Percentiles rank a stretch among this genome's conserved stretches.
These are phyloP conservation scores for Chloromyia formosa DNA, from an alignment of 2,888 invertebrate species.

Conservation along the genomic window DNA sequence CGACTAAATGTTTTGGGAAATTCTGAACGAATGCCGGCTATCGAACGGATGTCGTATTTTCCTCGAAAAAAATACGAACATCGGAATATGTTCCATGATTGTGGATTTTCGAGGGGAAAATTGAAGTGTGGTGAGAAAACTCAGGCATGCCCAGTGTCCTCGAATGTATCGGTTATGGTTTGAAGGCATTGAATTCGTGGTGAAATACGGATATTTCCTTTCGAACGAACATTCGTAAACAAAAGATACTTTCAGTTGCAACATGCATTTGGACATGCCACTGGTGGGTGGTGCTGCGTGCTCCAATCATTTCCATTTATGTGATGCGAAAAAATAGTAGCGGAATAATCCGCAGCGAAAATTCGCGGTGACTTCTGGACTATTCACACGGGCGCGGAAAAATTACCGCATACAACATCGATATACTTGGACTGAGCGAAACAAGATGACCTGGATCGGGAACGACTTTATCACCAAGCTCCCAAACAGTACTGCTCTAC, in stretches of 20 bases:
- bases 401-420: no score
- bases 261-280: background rate
- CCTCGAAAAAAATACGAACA: background rate
- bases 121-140: constrained; percentile 35
- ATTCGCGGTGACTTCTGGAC: no score
- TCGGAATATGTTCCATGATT: no score
- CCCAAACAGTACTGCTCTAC: no score
- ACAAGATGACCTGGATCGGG: no score
- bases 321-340: no score
- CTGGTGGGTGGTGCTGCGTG: background rate
- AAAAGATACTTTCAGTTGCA: background rate
- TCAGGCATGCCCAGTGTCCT: constrained; percentile 23
- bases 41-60: background rate
- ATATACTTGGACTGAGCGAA: no score
- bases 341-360: no score
- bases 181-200: background rate
- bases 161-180: no score
- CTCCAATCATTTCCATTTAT: no score
- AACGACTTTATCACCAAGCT: no score
- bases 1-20: constrained; percentile 39
- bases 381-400: no score
- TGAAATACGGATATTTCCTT: background rate
- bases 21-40: constrained; percentile 13
- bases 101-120: background rate
- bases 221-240: constrained; percentile 22